Evolutionary conservation across 2,113 vertebrate genomes (phyloP), one percentile per base, ranked within the genome.

Genomic region (Ifrita kowaldi): DNA sequence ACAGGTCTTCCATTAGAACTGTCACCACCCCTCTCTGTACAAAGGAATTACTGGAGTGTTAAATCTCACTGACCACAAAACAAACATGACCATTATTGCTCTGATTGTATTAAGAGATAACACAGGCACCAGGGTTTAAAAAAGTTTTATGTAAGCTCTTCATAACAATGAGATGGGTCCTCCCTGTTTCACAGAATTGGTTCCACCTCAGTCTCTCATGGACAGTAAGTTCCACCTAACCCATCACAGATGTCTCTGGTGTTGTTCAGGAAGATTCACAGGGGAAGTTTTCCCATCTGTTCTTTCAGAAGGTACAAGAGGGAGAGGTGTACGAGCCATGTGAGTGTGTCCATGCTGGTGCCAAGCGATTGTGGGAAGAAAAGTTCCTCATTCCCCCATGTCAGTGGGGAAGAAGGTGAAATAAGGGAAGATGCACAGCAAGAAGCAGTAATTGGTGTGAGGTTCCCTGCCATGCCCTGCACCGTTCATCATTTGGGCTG

Each of bases 171-270:
- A 65, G n/a, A 26, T 71, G 55, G 2, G 9, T 60, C 30, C 37
- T 88, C 35, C 23, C 35, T 59, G 5, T 64, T 74, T 26, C n/a
- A 23, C 3, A 1, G 35, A 73, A 24, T 15, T 65, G 16, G 1
- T 69, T 87, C 55, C 33, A 56, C 28, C 28, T 76, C 33, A 60
- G 70, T 57, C 12, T 47, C 14, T 68, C 37, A 13, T 57, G 35
- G 18, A 13, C 41, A 82, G 19, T 47, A 64, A 67, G 37, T 86
- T 62, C 15, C 18, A 57, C 26, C 19, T 41, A n/a, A 42, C 7
- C 24, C 32, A 14, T 50, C 39, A 22, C 21, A 0, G 0, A 0
- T 17, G 11, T 64, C 37, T 37, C 24, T 4, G 2, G 15, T 52
- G 56, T 5, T 65, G 18, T 30, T 64, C 8, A 9, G 46, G 37